These are phyloP conservation scores for Brenthis ino DNA, from an alignment of 2,888 invertebrate species.

Conservation along the genomic window DNA sequence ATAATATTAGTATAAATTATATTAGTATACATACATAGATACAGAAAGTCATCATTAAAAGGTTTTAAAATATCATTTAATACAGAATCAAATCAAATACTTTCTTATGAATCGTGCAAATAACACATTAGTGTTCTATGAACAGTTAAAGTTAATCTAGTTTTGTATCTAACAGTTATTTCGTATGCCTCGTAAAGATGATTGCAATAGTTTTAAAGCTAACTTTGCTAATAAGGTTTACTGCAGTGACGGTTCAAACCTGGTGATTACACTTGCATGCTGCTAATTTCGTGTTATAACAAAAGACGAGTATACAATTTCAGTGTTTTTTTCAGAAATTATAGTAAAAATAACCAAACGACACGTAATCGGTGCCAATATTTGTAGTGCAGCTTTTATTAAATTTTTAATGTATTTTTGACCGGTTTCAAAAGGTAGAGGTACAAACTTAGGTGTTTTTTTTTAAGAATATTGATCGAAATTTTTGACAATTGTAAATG, in stretches of 20 bases:
- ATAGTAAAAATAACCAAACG: too few relatives aligned
- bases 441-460: too few relatives aligned
- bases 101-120: conserved; percentile 27
- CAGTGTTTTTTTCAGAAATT: background rate
- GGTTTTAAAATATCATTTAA: too few relatives aligned
- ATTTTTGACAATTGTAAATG: too few relatives aligned
- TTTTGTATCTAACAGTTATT: conserved; percentile 34
- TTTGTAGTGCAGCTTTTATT: too few relatives aligned
- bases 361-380: too few relatives aligned
- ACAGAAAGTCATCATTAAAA: too few relatives aligned
- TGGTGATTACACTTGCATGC: conserved; percentile 11
- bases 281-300: background rate
- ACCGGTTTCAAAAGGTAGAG: too few relatives aligned
- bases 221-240: conserved; percentile 27
- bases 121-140: conserved; percentile 28
- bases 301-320: background rate
- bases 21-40: too few relatives aligned
- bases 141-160: conserved; percentile 29
- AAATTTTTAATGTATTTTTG: background rate
- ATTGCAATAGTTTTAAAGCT: conserved; percentile 26
- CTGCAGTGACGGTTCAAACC: conserved; percentile 8
- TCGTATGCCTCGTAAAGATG: conserved; percentile 29
- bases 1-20: too few relatives aligned
- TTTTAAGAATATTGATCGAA: too few relatives aligned
- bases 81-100: too few relatives aligned